Percentiles rank a stretch among this genome's conserved stretches.
These are phyloP conservation scores for Megalurothrips usitatus DNA, from an alignment of 2,888 invertebrate species.

Conservation along the genomic window DNA sequence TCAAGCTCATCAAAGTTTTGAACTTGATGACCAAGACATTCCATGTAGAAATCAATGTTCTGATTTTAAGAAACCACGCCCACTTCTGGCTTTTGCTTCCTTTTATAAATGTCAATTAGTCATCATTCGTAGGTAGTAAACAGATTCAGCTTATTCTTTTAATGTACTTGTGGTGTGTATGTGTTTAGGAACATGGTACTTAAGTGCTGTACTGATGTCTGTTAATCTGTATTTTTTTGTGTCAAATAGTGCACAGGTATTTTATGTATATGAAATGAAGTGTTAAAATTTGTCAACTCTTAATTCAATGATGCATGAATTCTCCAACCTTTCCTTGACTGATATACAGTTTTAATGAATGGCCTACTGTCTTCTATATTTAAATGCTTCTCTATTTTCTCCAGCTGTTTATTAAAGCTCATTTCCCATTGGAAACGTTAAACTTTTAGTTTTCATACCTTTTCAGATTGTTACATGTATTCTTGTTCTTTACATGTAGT, in stretches of 20 bases:
- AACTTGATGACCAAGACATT: neutral
- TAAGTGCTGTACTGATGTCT: neutral
- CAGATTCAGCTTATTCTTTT: too few species aligned
- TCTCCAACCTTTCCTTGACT: neutral
- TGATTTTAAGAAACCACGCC: neutral
- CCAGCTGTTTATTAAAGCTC: neutral
- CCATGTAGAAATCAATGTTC: neutral
- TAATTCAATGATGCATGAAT: neutral
- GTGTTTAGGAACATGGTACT: neutral
- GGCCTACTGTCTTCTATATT: neutral
- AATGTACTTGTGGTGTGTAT: neutral
- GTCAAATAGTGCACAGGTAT: neutral
- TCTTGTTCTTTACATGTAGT: neutral
- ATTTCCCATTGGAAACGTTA: neutral
- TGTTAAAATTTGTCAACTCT: neutral
- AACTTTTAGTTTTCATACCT: neutral
- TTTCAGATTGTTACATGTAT: neutral
- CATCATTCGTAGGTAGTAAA: too few species aligned
- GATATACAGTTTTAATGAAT: neutral
- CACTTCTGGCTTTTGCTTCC: neutral
- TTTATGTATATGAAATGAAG: neutral
- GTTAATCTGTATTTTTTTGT: conserved; percentile 7
- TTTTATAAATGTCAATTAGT: too few species aligned
- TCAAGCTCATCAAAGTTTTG: neutral
- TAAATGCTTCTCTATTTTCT: neutral